phyloP scores from a whole-genome alignment of 1,140 invertebrate genomes.

The Amyelois transitella region DNA sequence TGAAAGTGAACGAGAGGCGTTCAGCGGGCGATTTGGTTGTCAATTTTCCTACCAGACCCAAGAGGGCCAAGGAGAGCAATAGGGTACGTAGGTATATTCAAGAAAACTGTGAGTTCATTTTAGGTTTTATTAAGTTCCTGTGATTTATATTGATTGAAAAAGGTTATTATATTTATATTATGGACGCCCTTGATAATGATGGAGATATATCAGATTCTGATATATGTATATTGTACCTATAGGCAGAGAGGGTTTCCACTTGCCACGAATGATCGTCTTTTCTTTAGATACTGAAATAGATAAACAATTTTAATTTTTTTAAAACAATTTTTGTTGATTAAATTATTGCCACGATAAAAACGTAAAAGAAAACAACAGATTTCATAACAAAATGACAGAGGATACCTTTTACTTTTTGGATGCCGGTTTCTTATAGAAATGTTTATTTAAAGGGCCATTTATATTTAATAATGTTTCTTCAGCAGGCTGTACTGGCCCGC shows the following conservation, averaged over 20 bases:
- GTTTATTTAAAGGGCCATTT: neutral
- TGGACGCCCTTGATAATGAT: neutral
- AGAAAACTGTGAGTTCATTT: neutral
- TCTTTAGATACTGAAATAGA: too few relatives aligned
- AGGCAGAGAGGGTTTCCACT: too few relatives aligned
- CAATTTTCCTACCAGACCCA: slow-evolving; percentile 2
- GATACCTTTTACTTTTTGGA: neutral
- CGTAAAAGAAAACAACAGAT: neutral
- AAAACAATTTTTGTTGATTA: neutral
- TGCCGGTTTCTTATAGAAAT: neutral
- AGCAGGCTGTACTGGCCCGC: slow-evolving; percentile 34
- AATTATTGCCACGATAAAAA: neutral
- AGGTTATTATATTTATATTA: neutral
- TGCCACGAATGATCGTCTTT: too few relatives aligned
- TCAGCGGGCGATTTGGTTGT: slow-evolving; percentile 37
- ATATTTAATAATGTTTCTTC: neutral
- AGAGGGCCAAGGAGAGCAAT: slow-evolving; percentile 23
- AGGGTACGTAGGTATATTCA: slow-evolving; percentile 21
- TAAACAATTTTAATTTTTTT: too few relatives aligned
- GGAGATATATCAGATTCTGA: too few relatives aligned
- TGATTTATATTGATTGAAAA: neutral
- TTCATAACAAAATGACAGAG: neutral
- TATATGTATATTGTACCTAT: too few relatives aligned
- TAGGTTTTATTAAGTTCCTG: neutral
- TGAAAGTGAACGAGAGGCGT: slow-evolving; percentile 19